Evolutionary conservation across 1,140 invertebrate species (phyloP), one percentile per base, ranked within the genome.

Genomic region (Sipha flava): DNA sequence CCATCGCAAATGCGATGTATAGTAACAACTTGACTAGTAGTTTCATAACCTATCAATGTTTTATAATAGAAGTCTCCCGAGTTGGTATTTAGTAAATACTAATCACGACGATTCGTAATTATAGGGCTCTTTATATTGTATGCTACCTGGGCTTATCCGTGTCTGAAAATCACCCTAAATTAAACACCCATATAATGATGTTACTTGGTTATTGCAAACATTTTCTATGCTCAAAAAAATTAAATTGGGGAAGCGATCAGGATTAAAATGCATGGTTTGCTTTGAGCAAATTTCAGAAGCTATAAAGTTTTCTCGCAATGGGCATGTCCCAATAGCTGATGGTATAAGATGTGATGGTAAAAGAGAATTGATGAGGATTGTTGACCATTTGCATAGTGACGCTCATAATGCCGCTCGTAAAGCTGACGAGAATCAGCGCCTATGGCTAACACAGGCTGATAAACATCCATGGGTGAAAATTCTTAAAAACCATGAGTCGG

Each of bases 381-480:
- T 64, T 37, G 29, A 37, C 52, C 59, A 64, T 64, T 64, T 64
- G 14, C 31, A 64, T 64, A 64, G 31, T 16, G 59, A 37, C 10
- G 14, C 59, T 64, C 31, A 37, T 18, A 37, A 37, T 10, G 31
- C 59, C 16, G 31, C 57, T n/a, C 7, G 31, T 31, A 31, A 31
- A 31, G 57, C 57, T 31, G 29, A 62, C 16, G 3, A 64, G 14
- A 37, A 4, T 64, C 14, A 37, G 7, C 4, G 2, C 3, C 16
- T 64, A 9, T 79, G 79, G 79, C 23, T 68, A 26, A 26, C 52
- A 26, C 79, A 79, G 23, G 43, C 79, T 21, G 34, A 68, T 40
- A 40, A 79, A 62, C 59, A 79, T 29, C 79, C 79, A 40, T 79
- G 79, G 79, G 9, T 79, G n/a, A 21, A 79, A 79, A 9, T 34